phyloP scores from a whole-genome alignment of 2,888 invertebrate genomes.

The Diadegma fenestrale region DNA sequence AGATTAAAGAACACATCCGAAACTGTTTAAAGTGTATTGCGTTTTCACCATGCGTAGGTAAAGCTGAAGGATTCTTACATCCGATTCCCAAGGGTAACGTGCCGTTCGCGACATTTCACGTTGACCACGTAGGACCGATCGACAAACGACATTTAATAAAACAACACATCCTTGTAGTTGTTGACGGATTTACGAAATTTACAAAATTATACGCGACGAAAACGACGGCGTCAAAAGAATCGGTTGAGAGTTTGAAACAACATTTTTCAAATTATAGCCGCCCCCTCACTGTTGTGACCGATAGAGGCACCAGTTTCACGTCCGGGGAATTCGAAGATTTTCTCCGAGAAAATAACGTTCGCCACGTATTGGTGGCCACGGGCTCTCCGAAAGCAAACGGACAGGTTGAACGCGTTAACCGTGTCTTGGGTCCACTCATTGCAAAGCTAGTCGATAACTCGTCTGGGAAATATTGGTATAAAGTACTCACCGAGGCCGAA shows the following conservation, averaged over 20 bases:
- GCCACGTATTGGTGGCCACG: slow-evolving; percentile 69
- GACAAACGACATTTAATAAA: slow-evolving; percentile 73
- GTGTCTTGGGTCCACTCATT: slow-evolving; percentile 65
- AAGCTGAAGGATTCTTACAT: slow-evolving; percentile 64
- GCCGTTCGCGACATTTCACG: slow-evolving; percentile 64
- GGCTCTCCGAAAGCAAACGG: slow-evolving; percentile 73
- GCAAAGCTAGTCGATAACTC: slow-evolving; percentile 55
- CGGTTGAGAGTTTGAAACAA: slow-evolving; percentile 8
- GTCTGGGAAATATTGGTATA: background rate
- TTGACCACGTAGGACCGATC: slow-evolving; percentile 70
- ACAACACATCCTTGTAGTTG: slow-evolving; percentile 72
- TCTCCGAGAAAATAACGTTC: slow-evolving; percentile 42
- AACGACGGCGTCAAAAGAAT: slow-evolving; percentile 58
- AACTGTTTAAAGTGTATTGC: slow-evolving; percentile 70
- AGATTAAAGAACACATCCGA: slow-evolving; percentile 40
- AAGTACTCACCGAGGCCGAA: slow-evolving; percentile 3
- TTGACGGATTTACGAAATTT: slow-evolving; percentile 76
- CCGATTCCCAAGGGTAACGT: slow-evolving; percentile 63
- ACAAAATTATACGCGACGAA: slow-evolving; percentile 63
- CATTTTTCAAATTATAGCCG: slow-evolving; percentile 20
- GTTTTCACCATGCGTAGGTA: slow-evolving; percentile 58
- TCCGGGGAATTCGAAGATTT: slow-evolving; percentile 31
- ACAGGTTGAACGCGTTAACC: slow-evolving; percentile 71
- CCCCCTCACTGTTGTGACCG: background rate
- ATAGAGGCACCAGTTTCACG: slow-evolving; percentile 21